Percentiles rank a stretch among this genome's conserved stretches.
These are phyloP conservation scores for Microtus pennsylvanicus DNA, from an alignment of 2,113 vertebrate genomes.

Conservation along the genomic window DNA sequence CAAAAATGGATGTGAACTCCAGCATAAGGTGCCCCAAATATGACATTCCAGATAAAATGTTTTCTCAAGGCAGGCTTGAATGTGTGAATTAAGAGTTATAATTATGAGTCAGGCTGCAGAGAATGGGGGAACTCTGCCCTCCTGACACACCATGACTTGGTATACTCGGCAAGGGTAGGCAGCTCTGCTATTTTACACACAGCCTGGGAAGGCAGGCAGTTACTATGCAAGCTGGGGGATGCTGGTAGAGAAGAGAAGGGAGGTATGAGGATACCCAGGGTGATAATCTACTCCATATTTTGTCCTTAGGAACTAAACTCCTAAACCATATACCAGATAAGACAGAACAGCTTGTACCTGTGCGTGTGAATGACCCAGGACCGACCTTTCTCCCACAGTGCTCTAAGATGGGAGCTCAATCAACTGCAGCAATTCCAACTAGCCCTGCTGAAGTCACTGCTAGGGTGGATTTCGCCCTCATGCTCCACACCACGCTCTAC, in stretches of 20 bases:
- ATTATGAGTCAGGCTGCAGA: background rate
- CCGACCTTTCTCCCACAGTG: background rate
- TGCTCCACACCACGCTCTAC: accelerated
- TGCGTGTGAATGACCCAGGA: accelerated
- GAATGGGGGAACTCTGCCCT: background rate
- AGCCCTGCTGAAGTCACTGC: background rate
- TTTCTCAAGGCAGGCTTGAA: background rate
- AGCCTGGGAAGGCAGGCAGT: background rate
- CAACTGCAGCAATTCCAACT: background rate
- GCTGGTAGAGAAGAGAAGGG: accelerated
- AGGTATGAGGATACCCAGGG: accelerated
- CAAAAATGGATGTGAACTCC: background rate
- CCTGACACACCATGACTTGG: accelerated
- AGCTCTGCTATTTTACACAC: accelerated
- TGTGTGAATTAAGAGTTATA: background rate
- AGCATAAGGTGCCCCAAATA: background rate
- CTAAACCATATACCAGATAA: accelerated
- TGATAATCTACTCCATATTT: accelerated
- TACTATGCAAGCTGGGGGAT: background rate
- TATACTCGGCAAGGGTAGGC: accelerated
- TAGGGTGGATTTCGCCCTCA: background rate
- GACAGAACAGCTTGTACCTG: background rate
- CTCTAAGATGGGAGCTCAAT: background rate
- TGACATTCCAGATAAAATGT: constrained; percentile 27
- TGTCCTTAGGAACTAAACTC: background rate